Evolutionary conservation across 2,797 vertebrate species (phyloP).

Genomic region (Arrhamphus sclerolepis): DNA sequence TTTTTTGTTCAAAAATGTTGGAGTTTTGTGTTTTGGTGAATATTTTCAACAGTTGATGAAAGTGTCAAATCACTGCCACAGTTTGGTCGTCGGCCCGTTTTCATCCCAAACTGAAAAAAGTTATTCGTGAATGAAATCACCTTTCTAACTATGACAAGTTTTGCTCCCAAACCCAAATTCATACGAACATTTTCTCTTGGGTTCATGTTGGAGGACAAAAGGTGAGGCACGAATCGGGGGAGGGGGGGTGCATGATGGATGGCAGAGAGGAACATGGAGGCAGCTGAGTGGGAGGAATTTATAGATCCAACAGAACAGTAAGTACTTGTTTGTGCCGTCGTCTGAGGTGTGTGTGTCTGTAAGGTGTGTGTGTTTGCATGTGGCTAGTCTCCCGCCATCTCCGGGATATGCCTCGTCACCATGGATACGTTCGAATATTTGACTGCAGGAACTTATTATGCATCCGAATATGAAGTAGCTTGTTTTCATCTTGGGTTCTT

Average conservation of each 20-base stretch:
- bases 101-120: too few species aligned
- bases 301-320: conserved; percentile 57
- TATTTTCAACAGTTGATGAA: too few species aligned
- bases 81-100: too few species aligned
- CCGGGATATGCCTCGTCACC: conserved; percentile 22
- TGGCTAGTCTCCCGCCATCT: too few species aligned
- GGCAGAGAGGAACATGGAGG: conserved; percentile 22
- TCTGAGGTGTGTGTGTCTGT: conserved; percentile 11
- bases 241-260: conserved; percentile 61
- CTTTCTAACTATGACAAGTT: conserved; percentile 1
- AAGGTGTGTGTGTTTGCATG: neutral
- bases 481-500: conserved; percentile 13
- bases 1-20: too few species aligned
- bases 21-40: neutral
- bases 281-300: conserved; percentile 55
- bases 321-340: conserved; percentile 47
- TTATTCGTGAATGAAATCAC: too few species aligned
- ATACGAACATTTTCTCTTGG: conserved; percentile 18
- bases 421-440: conserved; percentile 40
- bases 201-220: conserved; percentile 49
- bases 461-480: conserved; percentile 10
- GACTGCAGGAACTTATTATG: conserved; percentile 36
- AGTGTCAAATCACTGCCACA: too few species aligned
- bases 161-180: conserved; percentile 7
- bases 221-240: conserved; percentile 49